Conservation (phyloP, 2,113 vertebrate species). For the Rhadina sibilatrix region DNA sequence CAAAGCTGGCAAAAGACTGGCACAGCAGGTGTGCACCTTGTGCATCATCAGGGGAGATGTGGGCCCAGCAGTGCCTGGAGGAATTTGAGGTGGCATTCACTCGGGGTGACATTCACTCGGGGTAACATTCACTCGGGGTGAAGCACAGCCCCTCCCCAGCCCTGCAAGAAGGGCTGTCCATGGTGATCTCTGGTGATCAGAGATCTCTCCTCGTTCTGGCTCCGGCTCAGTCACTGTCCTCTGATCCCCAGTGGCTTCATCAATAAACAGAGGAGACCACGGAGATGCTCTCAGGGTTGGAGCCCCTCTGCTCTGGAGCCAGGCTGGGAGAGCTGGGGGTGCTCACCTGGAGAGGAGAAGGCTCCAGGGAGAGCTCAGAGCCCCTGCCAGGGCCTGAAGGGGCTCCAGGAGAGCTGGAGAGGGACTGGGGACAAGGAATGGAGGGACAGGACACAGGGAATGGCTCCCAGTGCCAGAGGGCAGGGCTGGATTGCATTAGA, state of each 20-base stretch:
- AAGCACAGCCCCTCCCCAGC: not conserved
- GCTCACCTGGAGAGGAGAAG: not conserved
- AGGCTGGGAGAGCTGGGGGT: not conserved
- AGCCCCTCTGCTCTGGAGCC: not conserved
- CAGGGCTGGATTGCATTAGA: not conserved
- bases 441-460: not conserved
- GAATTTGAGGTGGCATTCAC: not conserved
- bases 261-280: not conserved
- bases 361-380: not conserved
- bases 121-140: fast-evolving
- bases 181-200: not conserved
- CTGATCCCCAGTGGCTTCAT: not conserved
- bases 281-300: not conserved
- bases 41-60: not conserved
- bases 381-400: not conserved
- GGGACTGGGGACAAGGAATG: not conserved
- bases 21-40: fast-evolving
- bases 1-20: not conserved
- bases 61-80: not conserved
- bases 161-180: not conserved
- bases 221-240: not conserved
- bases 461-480: not conserved
- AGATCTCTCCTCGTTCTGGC: not conserved
- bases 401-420: not conserved
- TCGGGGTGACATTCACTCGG: fast-evolving